Conservation (phyloP, 2,797 vertebrate species). For the Morelia viridis region DNA sequence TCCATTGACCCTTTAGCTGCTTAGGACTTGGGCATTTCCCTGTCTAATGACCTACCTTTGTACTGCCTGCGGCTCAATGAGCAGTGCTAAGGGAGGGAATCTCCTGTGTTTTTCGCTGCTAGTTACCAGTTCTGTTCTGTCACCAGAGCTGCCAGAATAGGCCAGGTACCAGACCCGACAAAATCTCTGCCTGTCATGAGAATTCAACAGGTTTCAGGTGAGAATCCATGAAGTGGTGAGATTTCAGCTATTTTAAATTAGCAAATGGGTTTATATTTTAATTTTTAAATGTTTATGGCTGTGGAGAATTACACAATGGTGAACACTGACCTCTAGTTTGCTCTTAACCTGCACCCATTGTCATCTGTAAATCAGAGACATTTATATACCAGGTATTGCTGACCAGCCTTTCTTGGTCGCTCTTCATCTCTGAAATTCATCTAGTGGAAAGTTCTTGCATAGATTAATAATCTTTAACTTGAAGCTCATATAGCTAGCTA, state of each 20-base stretch:
- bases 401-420: not conserved
- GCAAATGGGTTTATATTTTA: not conserved
- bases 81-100: not conserved
- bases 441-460: not conserved
- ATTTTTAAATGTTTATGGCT: not conserved
- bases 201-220: not conserved
- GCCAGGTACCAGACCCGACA: not conserved
- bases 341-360: not conserved
- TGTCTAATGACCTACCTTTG: not conserved
- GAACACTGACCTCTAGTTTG: not conserved
- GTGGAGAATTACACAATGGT: not conserved
- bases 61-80: not conserved
- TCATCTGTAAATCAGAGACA: slow-evolving; percentile 1
- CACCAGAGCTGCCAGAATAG: not conserved
- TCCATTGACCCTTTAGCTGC: not conserved
- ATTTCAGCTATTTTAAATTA: not conserved
- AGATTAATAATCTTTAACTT: not conserved
- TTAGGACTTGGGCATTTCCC: not conserved
- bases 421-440: not conserved
- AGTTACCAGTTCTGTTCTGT: not conserved
- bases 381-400: not conserved
- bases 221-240: not conserved
- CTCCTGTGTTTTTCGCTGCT: not conserved
- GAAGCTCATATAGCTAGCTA: not conserved
- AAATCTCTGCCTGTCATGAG: not conserved